Evolutionary conservation across 2,888 invertebrate genomes (phyloP).

Genomic region (Athalia circularis): DNA sequence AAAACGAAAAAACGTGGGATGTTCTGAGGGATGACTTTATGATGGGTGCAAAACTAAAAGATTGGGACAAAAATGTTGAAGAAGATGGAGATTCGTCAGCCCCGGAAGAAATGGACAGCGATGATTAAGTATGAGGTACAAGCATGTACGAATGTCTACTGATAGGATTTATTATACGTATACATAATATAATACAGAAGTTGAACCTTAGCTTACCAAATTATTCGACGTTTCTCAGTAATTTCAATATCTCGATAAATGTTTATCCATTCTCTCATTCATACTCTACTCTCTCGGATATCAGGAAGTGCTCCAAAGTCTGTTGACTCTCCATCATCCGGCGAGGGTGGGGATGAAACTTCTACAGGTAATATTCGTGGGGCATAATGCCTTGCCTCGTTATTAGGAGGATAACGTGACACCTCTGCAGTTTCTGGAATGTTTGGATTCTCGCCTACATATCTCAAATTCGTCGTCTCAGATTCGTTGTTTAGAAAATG

Average conservation of each 20-base stretch:
- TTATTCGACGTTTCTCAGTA: neutral
- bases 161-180: conserved; percentile 23
- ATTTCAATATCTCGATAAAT: conserved; percentile 4
- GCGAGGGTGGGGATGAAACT: conserved; percentile 25
- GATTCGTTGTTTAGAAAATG: conserved; percentile 30
- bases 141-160: conserved; percentile 2
- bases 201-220: conserved; percentile 6
- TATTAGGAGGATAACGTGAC: neutral
- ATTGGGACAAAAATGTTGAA: conserved; percentile 89
- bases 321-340: conserved; percentile 56
- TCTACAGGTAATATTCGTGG: neutral
- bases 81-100: conserved; percentile 71
- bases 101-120: conserved; percentile 65
- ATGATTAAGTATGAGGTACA: conserved; percentile 45
- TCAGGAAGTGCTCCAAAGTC: conserved; percentile 68
- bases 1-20: conserved; percentile 71
- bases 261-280: neutral
- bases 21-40: conserved; percentile 88
- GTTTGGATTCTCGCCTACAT: conserved; percentile 13
- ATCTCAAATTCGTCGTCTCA: conserved; percentile 15
- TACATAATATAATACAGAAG: conserved; percentile 17
- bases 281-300: conserved; percentile 70
- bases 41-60: conserved; percentile 91
- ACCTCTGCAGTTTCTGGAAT: neutral
- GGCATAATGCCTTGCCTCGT: neutral